Base-by-base conservation (phyloP, 1,140 invertebrate species). In the Danaus melanippus region DNA sequence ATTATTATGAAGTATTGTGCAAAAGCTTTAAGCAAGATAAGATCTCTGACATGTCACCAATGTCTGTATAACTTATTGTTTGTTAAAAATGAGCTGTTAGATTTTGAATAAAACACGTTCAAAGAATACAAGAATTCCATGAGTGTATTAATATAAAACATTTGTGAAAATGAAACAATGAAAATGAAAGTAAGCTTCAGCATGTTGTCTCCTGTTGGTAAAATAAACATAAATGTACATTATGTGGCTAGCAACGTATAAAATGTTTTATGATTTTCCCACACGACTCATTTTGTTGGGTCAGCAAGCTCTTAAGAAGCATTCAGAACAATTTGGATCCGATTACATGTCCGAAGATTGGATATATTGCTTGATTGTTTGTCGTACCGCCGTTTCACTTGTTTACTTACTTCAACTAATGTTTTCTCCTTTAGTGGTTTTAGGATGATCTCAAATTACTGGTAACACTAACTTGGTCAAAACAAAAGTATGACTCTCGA, bases 41-140 rank as follows among this genome's bases (percentile, higher is more conserved):
- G 78, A 86, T 86, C 84, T 81, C 71, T 58, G 71, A 83, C 74
- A 75, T 86, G 84, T 86, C 81, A 79, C 81, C 70, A 67, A 62
- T 66, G 64, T 74, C 66, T 71, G 63, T 72, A 69, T 66, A 59
- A 63, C 62, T 64, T 75, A 74, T 76, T 76, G 21, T 81, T 79
- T 69, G 42, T 66, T 52, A 58, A 79, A 78, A 75, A 70, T 79
- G 73, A 81, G 68, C 64, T 79, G 79, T 83, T 77, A 74, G 59
- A 62, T 74, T 57, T 60, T 63, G 68, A 57, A 77, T 62, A 76
- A 79, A 79, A 66, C 59, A 66, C 57, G 56, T 65, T 56, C 51
- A 39, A 50, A 11, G 17, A 32, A 11, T 50, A 21, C 12, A 45
- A 59, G 42, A 47, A 45, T 62, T 54, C 48, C 62, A 57, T 47